Evolutionary conservation across 2,888 invertebrate genomes (phyloP).

Genomic region (Zeuzera pyrina): DNA sequence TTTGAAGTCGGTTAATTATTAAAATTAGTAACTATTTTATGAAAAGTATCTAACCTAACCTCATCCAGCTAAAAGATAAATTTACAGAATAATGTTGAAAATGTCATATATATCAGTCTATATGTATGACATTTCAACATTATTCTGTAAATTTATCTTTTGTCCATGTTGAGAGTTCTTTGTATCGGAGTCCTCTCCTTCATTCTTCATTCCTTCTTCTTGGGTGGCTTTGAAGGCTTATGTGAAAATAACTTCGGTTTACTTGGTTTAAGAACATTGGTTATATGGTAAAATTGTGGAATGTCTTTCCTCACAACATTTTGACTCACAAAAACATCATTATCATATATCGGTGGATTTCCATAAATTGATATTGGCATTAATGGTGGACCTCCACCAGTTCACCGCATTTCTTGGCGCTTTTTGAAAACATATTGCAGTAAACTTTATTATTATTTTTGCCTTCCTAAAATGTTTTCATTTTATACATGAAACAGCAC

Average conservation of each 20-base stretch:
- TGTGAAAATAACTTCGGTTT: too few species aligned
- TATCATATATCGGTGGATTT: neutral
- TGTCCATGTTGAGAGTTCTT: too few species aligned
- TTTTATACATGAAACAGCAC: neutral
- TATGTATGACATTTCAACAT: too few species aligned
- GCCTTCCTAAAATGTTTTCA: neutral
- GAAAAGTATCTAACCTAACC: too few species aligned
- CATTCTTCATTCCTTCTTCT: neutral
- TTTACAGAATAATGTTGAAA: too few species aligned
- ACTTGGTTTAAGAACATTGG: too few species aligned
- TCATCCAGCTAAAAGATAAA: too few species aligned
- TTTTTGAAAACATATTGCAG: neutral
- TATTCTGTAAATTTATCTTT: too few species aligned
- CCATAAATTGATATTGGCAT: neutral
- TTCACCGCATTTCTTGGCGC: neutral
- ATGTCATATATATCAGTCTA: too few species aligned
- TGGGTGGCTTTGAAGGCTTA: neutral
- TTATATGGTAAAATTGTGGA: neutral
- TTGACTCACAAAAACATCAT: neutral
- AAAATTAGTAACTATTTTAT: too few species aligned
- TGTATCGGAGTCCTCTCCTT: neutral
- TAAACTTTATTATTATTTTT: too few species aligned
- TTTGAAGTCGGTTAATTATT: too few species aligned
- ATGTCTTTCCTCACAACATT: neutral
- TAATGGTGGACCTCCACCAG: neutral